Conservation (phyloP, 1,140 invertebrate genomes). For the Drosophila santomea region DNA sequence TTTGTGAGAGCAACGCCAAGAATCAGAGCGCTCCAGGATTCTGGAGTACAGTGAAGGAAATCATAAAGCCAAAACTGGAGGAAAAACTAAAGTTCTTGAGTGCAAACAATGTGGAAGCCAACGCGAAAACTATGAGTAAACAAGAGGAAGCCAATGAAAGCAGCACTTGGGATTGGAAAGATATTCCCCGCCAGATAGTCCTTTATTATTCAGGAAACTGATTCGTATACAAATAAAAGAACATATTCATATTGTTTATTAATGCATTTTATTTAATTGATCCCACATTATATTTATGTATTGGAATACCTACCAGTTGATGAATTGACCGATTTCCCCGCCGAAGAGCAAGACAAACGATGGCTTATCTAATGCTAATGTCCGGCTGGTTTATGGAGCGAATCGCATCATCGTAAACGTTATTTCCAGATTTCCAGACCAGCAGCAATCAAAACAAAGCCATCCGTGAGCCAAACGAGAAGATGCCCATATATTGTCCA, state of each 20-base stretch:
- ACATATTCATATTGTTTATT: not conserved
- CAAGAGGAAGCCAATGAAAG: not conserved
- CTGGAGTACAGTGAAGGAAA: not conserved
- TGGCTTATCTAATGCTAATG: slow-evolving; percentile 10
- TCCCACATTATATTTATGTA: too few species aligned
- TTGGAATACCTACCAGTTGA: not conserved
- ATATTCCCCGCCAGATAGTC: slow-evolving; percentile 5
- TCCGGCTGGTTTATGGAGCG: slow-evolving; percentile 28
- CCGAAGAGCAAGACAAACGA: not conserved
- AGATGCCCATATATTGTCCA: slow-evolving; percentile 42
- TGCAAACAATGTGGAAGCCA: not conserved
- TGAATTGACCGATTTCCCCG: slow-evolving; percentile 4
- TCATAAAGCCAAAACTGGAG: not conserved
- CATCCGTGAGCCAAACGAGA: slow-evolving; percentile 18
- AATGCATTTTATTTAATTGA: not conserved
- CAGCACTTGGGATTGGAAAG: slow-evolving; percentile 3
- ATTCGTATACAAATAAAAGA: not conserved
- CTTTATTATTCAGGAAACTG: not conserved
- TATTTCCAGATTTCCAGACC: slow-evolving; percentile 27
- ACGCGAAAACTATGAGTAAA: not conserved
- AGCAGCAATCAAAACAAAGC: slow-evolving; percentile 41
- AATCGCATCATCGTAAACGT: slow-evolving; percentile 47
- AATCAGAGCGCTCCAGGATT: not conserved
- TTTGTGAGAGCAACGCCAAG: not conserved
- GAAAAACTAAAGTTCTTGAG: not conserved